Base-by-base conservation (phyloP, 2,113 vertebrate genomes). In the Crotalus helleri region DNA sequence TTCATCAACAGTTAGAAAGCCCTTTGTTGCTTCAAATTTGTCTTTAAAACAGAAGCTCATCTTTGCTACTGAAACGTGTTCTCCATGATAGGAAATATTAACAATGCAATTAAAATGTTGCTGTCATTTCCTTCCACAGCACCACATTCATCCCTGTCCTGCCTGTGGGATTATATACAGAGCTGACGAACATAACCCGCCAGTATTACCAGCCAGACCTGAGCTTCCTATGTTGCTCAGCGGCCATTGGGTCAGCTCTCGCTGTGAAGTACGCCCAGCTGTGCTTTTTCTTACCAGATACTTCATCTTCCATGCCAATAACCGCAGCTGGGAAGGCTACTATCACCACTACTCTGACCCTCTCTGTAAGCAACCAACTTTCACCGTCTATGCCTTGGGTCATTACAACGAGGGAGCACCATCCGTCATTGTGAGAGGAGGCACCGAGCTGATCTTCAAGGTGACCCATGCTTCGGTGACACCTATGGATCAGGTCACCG, bases 271-370 rank as follows among this genome's bases (percentile, higher is more conserved):
- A 1, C 98, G 98, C 1, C 99, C 99, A 0, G 98, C 97, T 0
- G 97, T 98, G 94, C 98, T 99, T 91, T 99, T 99, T 96, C 98
- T 99, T 89, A 99, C 98, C 54, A 93, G 98, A 9, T 97, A 98
- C 95, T 98, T 99, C 97, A 97, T 96, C 0, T 99, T 99, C 94
- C 95, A 98, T 0, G 96, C 97, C 0, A 95, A 92, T 26, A 97
- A 95, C 90, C 98, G 97, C 46, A 96, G 97, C 46, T 99, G 99
- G 99, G 98, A 99, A 85, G 99, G 99, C 0, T 89, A 95, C 4
- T 99, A 99, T 96, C 97, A 93, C 0, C 98, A 99, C 97, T 99
- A 98, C 97, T 98, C 98, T 0, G 99, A 99, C 97, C 98, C 98
- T 0, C 94, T 97, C 93, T 99, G 99, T 97, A 96, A 94, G 4